Percentiles rank a stretch among this genome's conserved stretches.
phyloP scores from a whole-genome alignment of 2,888 invertebrate genomes.

The Ptilodon capucinus region DNA sequence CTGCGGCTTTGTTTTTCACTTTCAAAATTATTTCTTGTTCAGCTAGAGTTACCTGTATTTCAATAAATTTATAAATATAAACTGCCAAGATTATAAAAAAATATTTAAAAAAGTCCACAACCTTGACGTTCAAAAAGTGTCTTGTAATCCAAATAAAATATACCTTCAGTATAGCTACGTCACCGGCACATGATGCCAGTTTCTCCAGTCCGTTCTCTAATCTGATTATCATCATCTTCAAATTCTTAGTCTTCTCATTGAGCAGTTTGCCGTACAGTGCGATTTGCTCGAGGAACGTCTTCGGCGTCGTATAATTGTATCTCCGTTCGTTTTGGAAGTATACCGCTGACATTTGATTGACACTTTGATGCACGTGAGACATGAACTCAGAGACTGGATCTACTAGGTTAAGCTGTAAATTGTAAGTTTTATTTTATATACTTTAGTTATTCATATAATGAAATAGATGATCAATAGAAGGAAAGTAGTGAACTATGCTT shows the following conservation, averaged over 20 bases:
- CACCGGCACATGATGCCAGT: conserved; percentile 91
- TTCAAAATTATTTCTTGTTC: conserved; percentile 92
- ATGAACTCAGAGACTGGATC: conserved; percentile 91
- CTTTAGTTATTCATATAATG: no score
- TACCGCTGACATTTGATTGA: conserved; percentile 91
- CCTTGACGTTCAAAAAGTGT: no score
- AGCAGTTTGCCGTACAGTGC: conserved; percentile 89
- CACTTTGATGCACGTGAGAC: conserved; percentile 94
- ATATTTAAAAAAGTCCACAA: no score
- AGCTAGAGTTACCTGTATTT: conserved; percentile 75
- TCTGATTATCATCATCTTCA: conserved; percentile 88
- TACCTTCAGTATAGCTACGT: conserved; percentile 93
- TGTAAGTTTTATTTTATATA: conserved; percentile 3
- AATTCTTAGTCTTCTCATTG: conserved; percentile 85
- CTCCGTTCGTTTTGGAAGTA: conserved; percentile 93
- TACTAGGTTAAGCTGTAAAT: conserved; percentile 78
- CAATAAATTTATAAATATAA: no score
- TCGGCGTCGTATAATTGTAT: conserved; percentile 98
- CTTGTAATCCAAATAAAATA: no score
- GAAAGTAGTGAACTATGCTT: no score
- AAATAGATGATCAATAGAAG: no score
- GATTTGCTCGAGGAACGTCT: conserved; percentile 97
- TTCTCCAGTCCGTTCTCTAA: conserved; percentile 95
- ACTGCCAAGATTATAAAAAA: no score
- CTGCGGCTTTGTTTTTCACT: conserved; percentile 94